Conservation (phyloP, 2,113 vertebrate species). For the Cardinalis cardinalis region DNA sequence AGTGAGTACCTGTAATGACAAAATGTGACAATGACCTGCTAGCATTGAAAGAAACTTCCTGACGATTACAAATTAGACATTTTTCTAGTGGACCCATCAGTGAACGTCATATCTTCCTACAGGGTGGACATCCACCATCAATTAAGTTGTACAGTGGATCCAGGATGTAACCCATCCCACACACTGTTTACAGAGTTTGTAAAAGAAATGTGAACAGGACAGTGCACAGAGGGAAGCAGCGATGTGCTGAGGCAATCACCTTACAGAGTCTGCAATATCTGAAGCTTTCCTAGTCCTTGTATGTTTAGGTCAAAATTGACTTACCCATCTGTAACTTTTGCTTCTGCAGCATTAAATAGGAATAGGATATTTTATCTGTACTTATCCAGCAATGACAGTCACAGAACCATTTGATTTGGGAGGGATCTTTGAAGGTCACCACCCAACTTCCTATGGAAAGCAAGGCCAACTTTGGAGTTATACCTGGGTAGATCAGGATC, state of each 20-base stretch:
- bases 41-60: neutral
- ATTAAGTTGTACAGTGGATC: neutral
- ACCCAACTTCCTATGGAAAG: neutral
- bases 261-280: neutral
- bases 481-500: neutral
- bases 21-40: neutral
- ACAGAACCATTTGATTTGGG: neutral
- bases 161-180: neutral
- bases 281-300: neutral
- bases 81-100: neutral
- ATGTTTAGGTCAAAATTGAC: neutral
- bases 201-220: neutral
- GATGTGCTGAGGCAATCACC: neutral
- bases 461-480: neutral
- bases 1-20: neutral
- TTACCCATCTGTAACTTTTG: neutral
- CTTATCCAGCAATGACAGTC: neutral
- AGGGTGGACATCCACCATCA: neutral
- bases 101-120: fast-evolving
- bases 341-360: neutral
- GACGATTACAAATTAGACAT: neutral
- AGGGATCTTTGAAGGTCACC: neutral
- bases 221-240: neutral
- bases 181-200: neutral
- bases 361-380: neutral